These are phyloP conservation scores for Eudasyphora cyanicolor DNA, from an alignment of 2,888 invertebrate species.

Conservation along the genomic window DNA sequence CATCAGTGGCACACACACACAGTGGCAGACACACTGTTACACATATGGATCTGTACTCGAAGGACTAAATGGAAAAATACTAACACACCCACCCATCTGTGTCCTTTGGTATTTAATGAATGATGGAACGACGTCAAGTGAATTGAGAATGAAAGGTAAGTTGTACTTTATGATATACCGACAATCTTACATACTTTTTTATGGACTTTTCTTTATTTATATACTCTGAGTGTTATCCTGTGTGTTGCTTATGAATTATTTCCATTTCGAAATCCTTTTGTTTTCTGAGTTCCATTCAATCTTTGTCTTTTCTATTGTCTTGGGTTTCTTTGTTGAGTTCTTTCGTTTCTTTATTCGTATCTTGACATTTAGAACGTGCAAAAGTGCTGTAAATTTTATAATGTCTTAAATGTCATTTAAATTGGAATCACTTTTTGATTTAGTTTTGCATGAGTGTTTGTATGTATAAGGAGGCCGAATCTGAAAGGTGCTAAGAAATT, in stretches of 20 bases:
- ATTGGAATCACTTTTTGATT: constrained; percentile 41
- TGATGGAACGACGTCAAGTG: constrained; percentile 30
- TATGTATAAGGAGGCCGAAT: neutral
- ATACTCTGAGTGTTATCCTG: neutral
- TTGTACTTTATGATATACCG: constrained; percentile 6
- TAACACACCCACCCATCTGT: neutral
- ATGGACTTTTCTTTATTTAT: neutral
- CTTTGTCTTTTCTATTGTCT: constrained; percentile 44
- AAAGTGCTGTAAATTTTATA: constrained; percentile 72
- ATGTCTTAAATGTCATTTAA: constrained; percentile 55
- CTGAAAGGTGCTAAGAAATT: no score
- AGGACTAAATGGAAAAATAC: neutral
- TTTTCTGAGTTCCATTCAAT: neutral
- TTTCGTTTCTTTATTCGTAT: constrained; percentile 3
- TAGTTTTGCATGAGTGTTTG: neutral
- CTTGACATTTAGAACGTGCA: constrained; percentile 74
- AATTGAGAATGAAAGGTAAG: constrained; percentile 22
- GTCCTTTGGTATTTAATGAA: constrained; percentile 20
- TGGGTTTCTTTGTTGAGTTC: constrained; percentile 29
- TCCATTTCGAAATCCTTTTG: constrained; percentile 6
- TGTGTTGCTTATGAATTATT: neutral
- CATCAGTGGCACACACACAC: constrained; percentile 27
- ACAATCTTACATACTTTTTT: neutral
- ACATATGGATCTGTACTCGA: neutral
- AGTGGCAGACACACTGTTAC: no score